These are phyloP conservation scores for Synergus japonicus DNA, from an alignment of 2,888 invertebrate species.

Conservation along the genomic window DNA sequence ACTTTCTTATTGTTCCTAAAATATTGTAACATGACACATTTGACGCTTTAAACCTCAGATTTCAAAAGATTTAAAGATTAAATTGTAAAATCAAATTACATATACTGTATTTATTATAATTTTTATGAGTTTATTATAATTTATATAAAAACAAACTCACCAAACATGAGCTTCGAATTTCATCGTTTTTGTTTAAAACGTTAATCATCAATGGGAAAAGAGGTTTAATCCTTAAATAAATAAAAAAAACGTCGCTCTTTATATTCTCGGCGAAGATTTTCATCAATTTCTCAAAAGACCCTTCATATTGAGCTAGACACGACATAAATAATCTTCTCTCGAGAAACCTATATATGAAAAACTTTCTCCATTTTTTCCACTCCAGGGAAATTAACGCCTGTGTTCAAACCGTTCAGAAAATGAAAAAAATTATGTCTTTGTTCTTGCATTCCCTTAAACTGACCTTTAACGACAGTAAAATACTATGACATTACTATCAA, in stretches of 20 bases:
- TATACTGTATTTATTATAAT: too few species aligned
- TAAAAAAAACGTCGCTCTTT: not conserved
- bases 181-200: too few species aligned
- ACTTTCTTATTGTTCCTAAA: too few species aligned
- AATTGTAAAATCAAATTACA: too few species aligned
- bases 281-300: not conserved
- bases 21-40: too few species aligned
- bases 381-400: constrained; percentile 3
- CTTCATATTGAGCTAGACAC: not conserved
- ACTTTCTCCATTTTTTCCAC: not conserved
- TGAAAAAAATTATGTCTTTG: not conserved
- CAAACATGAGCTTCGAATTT: too few species aligned
- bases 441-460: not conserved
- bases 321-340: not conserved
- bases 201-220: too few species aligned
- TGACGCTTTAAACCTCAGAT: too few species aligned
- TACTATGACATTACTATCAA: not conserved
- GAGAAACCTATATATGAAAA: not conserved
- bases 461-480: not conserved
- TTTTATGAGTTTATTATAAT: too few species aligned
- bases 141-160: too few species aligned
- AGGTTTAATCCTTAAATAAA: not conserved
- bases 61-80: too few species aligned
- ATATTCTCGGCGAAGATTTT: not conserved
- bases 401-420: not conserved